Conservation (phyloP, 92 coral and sea anemone species). For the Epizoanthus rinbou region DNA sequence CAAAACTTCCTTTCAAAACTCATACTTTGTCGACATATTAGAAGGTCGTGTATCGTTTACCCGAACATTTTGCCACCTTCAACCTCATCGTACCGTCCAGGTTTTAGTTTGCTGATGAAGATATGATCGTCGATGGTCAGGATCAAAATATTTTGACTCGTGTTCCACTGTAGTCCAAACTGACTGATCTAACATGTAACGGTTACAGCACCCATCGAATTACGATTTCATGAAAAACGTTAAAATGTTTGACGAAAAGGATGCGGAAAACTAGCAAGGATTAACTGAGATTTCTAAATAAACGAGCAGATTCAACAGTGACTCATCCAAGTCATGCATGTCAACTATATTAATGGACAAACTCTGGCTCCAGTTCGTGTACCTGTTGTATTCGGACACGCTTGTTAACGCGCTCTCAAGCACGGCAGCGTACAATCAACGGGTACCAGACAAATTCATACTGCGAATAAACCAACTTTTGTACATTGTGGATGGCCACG, state of each 20-base stretch:
- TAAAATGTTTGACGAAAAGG: neutral
- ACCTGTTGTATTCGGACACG: slow-evolving; percentile 25
- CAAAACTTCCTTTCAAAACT: neutral
- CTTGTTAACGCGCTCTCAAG: slow-evolving; percentile 4
- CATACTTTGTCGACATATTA: slow-evolving; percentile 28
- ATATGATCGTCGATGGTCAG: neutral
- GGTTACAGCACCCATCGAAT: neutral
- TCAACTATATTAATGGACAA: neutral
- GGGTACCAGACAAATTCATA: neutral
- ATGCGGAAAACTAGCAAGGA: neutral
- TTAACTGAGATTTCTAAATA: neutral
- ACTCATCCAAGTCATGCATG: slow-evolving; percentile 40
- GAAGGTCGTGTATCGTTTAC: neutral
- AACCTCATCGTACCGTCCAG: neutral
- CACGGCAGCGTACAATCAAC: slow-evolving; percentile 31
- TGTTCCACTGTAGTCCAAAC: neutral
- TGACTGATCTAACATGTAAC: neutral
- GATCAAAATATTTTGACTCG: slow-evolving; percentile 21
- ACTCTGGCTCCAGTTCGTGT: neutral
- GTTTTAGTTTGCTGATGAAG: neutral
- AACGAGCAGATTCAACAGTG: neutral
- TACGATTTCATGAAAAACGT: neutral
- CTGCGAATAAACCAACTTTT: too few species aligned
- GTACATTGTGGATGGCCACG: too few species aligned
- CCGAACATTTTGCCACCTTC: neutral